These are phyloP conservation scores for Rhinogobius similis DNA, from an alignment of 2,113 vertebrate genomes.

Conservation along the genomic window DNA sequence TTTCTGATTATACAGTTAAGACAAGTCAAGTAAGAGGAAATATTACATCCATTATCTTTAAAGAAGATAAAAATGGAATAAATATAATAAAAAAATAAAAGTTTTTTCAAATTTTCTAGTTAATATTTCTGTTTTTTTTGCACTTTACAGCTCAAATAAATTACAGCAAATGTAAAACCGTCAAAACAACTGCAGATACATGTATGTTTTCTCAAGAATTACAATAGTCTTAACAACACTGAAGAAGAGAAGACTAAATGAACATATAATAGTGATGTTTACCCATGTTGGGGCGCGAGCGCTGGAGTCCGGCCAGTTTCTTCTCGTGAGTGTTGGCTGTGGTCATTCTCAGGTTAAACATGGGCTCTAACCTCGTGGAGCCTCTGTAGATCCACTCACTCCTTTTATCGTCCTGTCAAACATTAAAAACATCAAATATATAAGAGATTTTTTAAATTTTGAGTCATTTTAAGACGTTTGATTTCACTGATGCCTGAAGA, in stretches of 20 bases:
- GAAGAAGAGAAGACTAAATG: too few relatives aligned
- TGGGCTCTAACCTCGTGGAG: conserved; percentile 93
- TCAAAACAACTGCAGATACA: too few relatives aligned
- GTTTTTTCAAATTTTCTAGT: too few relatives aligned
- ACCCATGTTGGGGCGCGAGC: conserved; percentile 94
- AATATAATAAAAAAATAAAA: too few relatives aligned
- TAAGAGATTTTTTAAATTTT: neutral
- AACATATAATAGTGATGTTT: conserved; percentile 4
- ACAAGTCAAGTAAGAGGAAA: neutral
- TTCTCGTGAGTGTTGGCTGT: conserved; percentile 90
- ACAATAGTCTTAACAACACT: too few relatives aligned
- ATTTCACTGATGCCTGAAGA: too few relatives aligned
- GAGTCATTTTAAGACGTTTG: neutral
- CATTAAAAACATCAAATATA: neutral
- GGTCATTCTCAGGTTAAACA: conserved; percentile 97
- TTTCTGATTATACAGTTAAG: too few relatives aligned
- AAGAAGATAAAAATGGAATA: neutral
- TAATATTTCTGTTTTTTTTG: too few relatives aligned
- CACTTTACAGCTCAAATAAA: neutral
- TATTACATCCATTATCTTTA: neutral
- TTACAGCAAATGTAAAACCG: too few relatives aligned
- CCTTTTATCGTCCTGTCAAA: conserved; percentile 88
- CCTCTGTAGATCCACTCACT: conserved; percentile 98
- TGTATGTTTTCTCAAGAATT: too few relatives aligned
- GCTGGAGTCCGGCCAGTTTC: conserved; percentile 89